Conservation (phyloP, 2,113 vertebrate genomes). For the Pipa parva region DNA sequence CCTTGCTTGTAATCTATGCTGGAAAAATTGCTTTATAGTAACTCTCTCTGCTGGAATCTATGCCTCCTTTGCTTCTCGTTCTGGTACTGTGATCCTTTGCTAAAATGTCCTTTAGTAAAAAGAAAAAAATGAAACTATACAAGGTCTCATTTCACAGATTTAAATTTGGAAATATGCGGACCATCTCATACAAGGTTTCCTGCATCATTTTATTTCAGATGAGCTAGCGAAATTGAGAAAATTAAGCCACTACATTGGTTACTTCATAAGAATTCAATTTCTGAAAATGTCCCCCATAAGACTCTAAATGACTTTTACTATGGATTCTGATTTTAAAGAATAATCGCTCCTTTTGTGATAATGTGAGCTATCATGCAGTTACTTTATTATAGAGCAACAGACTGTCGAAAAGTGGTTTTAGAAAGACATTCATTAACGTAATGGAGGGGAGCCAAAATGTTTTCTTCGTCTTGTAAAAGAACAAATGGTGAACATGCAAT, state of each 20-base stretch:
- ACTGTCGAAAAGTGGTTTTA: conserved; percentile 51
- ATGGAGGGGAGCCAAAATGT: conserved; percentile 40
- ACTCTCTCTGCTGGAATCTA: no score
- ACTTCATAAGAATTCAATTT: conserved; percentile 52
- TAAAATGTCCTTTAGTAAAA: conserved; percentile 1
- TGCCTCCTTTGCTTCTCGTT: no score
- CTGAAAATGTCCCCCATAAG: conserved; percentile 48
- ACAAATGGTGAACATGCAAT: conserved; percentile 40
- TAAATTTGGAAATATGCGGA: not conserved
- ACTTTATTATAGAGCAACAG: conserved; percentile 49
- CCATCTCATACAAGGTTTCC: conserved; percentile 30
- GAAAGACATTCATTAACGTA: conserved; percentile 48
- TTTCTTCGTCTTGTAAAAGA: conserved; percentile 34
- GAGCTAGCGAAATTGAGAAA: conserved; percentile 55
- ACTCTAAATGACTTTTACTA: conserved; percentile 57
- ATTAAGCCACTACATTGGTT: conserved; percentile 51
- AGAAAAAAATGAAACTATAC: conserved; percentile 4
- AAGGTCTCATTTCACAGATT: conserved; percentile 1
- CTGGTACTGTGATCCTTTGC: no score
- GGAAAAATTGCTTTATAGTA: no score
- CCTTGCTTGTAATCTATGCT: no score
- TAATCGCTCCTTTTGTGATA: conserved; percentile 28
- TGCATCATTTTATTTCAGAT: conserved; percentile 53
- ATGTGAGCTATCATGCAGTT: conserved; percentile 45
- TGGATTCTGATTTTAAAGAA: conserved; percentile 52